Conservation (phyloP, 2,113 vertebrate genomes). For the Epinephelus fuscoguttatus region DNA sequence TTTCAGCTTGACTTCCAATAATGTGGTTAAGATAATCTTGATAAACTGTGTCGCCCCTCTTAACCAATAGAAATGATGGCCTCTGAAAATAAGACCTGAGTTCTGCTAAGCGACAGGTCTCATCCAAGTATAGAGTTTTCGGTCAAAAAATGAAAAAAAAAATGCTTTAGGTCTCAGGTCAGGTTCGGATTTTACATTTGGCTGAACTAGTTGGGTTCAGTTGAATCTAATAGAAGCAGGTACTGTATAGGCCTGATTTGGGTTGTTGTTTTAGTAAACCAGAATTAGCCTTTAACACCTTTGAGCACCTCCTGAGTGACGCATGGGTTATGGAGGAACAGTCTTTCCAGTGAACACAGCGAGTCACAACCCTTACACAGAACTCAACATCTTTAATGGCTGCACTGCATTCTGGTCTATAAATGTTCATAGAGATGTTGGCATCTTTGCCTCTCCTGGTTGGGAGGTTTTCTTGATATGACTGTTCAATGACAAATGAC, state of each 20-base stretch:
- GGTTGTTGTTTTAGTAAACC: background rate
- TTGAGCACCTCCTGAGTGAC: background rate
- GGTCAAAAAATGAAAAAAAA: too few relatives aligned
- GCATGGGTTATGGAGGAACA: background rate
- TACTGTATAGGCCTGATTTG: background rate
- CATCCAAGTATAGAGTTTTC: background rate
- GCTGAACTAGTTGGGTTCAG: background rate
- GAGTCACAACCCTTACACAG: background rate
- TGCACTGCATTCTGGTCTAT: background rate
- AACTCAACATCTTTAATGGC: background rate
- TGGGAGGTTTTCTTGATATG: background rate
- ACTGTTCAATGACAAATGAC: background rate
- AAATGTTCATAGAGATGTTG: background rate
- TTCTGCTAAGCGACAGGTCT: too few relatives aligned
- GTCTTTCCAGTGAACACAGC: background rate
- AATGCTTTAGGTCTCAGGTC: too few relatives aligned
- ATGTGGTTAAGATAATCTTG: background rate
- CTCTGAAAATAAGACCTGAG: background rate
- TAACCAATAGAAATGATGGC: background rate
- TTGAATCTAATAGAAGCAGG: background rate
- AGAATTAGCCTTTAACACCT: constrained; percentile 1
- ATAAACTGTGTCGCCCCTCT: background rate
- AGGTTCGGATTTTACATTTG: background rate
- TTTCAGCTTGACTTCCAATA: background rate
- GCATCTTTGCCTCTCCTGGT: background rate